These are phyloP conservation scores for Lithophane leautieri DNA, from an alignment of 2,888 invertebrate genomes.

Conservation along the genomic window DNA sequence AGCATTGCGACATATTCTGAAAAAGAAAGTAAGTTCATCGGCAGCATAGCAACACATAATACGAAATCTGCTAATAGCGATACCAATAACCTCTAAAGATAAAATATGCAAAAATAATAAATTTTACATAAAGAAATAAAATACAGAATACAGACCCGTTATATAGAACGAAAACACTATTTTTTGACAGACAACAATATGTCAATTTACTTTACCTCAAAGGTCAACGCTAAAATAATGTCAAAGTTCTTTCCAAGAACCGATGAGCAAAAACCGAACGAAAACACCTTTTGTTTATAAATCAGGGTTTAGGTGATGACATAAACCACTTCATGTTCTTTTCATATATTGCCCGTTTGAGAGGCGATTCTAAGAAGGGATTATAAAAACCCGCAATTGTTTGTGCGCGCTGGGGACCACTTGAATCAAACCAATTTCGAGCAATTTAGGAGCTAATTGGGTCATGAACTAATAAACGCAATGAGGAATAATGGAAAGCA, in stretches of 20 bases:
- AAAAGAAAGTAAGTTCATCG: slow-evolving; percentile 20
- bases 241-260: slow-evolving; percentile 47
- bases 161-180: neutral
- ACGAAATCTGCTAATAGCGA: slow-evolving; percentile 3
- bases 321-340: slow-evolving; percentile 69
- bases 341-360: slow-evolving; percentile 64
- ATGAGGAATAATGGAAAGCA: slow-evolving; percentile 66
- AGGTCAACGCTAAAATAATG: slow-evolving; percentile 39
- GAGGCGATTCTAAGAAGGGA: slow-evolving; percentile 64
- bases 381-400: slow-evolving; percentile 39
- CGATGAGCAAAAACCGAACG: slow-evolving; percentile 31
- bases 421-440: slow-evolving; percentile 57
- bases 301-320: slow-evolving; percentile 68
- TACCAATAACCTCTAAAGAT: slow-evolving; percentile 12
- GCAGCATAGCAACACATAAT: slow-evolving; percentile 3
- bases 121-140: neutral
- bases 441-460: slow-evolving; percentile 64
- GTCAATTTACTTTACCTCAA: neutral
- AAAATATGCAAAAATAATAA: slow-evolving; percentile 23
- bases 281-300: slow-evolving; percentile 49
- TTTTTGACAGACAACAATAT: neutral
- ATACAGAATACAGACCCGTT: slow-evolving; percentile 24
- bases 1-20: slow-evolving; percentile 13
- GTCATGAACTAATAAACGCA: slow-evolving; percentile 64
- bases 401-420: slow-evolving; percentile 52